Evolutionary conservation across 1,140 invertebrate species (phyloP).

Genomic region (Drosophila quadrilineata): DNA sequence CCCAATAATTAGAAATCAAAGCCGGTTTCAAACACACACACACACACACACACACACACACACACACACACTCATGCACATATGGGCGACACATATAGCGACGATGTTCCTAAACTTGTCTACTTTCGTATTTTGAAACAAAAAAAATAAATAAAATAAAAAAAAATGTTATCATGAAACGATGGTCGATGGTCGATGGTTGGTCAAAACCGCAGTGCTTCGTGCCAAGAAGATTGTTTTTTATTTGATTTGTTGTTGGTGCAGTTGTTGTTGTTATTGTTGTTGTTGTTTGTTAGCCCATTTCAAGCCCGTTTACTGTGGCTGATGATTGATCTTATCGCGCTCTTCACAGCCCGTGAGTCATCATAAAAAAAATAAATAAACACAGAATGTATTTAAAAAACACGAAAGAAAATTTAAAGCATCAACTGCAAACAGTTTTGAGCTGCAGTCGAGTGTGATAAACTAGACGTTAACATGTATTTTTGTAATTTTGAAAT

Average conservation of each 20-base stretch:
- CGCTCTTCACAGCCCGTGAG: conserved; percentile 52
- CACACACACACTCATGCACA: conserved; percentile 1
- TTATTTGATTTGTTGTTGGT: too few species aligned
- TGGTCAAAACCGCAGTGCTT: conserved; percentile 34
- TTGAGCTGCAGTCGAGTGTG: too few species aligned
- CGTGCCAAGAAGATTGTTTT: conserved; percentile 20
- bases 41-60: not conserved
- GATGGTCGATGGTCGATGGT: conserved; percentile 12
- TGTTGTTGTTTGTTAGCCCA: conserved; percentile 2
- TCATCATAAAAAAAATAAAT: conserved; percentile 44
- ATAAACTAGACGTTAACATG: too few species aligned
- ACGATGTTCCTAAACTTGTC: conserved; percentile 60
- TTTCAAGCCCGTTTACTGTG: conserved; percentile 11
- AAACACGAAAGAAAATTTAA: conserved; percentile 5
- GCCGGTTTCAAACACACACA: conserved; percentile 50
- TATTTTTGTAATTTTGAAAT: too few species aligned
- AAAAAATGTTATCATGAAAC: conserved; percentile 71
- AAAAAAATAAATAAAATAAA: too few species aligned
- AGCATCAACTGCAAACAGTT: too few species aligned
- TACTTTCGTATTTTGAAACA: conserved; percentile 77
- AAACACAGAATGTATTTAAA: too few species aligned
- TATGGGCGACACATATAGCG: not conserved
- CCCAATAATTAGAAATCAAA: conserved; percentile 77
- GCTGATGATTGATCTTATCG: conserved; percentile 75
- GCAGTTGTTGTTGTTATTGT: not conserved